phyloP scores from a whole-genome alignment of 2,797 vertebrate genomes.

The Hippocampus kuda region DNA sequence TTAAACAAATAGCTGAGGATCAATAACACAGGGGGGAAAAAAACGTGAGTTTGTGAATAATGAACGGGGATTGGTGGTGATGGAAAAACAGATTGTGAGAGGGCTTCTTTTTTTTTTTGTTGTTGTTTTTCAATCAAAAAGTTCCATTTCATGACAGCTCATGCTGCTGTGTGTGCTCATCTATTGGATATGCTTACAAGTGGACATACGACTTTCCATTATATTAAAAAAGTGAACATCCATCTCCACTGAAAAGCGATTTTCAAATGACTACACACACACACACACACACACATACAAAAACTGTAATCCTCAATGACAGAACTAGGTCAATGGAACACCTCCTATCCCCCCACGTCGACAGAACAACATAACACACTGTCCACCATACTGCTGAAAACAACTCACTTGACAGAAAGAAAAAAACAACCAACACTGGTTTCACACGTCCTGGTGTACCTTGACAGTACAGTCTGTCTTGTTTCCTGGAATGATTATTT shows the following conservation, averaged over 20 bases:
- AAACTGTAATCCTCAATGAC: conserved; percentile 64
- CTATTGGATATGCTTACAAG: not conserved
- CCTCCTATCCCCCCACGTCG: conserved; percentile 8
- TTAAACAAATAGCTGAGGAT: not conserved
- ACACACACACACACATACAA: conserved; percentile 10
- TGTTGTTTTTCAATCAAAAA: not conserved
- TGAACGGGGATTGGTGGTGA: too few species aligned
- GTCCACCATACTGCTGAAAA: conserved; percentile 46
- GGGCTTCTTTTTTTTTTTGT: too few species aligned
- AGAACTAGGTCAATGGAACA: conserved; percentile 71
- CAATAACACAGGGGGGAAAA: too few species aligned
- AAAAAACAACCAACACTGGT: not conserved
- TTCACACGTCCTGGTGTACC: not conserved
- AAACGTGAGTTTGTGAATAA: too few species aligned
- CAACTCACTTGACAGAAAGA: conserved; percentile 28
- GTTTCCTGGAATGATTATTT: not conserved
- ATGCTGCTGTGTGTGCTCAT: not conserved
- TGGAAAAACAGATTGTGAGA: too few species aligned
- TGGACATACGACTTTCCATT: not conserved
- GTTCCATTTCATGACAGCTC: too few species aligned
- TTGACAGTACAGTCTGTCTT: not conserved
- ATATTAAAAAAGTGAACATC: conserved; percentile 8
- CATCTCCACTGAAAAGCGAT: conserved; percentile 7
- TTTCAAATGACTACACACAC: conserved; percentile 21
- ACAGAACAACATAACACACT: not conserved